Evolutionary conservation across 2,113 vertebrate species (phyloP), one percentile per base, ranked within the genome.

Genomic region (Anser brachyrhynchus): DNA sequence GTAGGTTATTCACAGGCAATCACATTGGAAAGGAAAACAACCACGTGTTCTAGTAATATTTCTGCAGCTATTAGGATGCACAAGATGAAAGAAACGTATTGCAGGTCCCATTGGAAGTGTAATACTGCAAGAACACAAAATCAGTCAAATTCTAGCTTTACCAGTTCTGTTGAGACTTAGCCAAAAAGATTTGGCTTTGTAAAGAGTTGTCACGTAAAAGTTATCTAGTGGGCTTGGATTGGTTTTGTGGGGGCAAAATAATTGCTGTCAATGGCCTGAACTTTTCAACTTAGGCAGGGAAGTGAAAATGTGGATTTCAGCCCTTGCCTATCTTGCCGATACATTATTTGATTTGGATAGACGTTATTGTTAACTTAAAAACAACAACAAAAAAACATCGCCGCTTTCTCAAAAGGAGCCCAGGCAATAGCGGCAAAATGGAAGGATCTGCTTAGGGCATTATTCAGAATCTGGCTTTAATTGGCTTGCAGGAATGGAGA

Each of bases 401-500:
- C 10, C 10, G 37, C 17, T 83, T 84, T 86, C 29, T 93, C 4
- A n/a, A n/a, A 74, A 66, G 28, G n/a, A 35, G 7, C n/a, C 80
- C 26, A 41, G 43, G 65, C 20, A 26, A 70, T 75, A 51, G 26
- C 4, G 1, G 43, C 41, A 76, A 77, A 75, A 71, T 41, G 65
- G 58, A 73, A 89, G 44, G 66, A 13, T 3, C 41, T 1, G 3
- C 28, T 95, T 83, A 25, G 28, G 51, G 11, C 31, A 9, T 39
- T 79, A 29, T 78, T 81, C 41, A 13, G 19, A 51, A 14, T 61
- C n/a, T 74, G 87, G 25, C 33, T 88, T 70, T 91, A 91, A 76
- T 21, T 96, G 74, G 28, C 58, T 61, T 67, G 37, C n/a, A 77
- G 71, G 37, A 96, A 49, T 62, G 28, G n/a, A 92, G 89, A 65